Conservation (phyloP, 2,888 invertebrate genomes). For the Xestia xanthographa region DNA sequence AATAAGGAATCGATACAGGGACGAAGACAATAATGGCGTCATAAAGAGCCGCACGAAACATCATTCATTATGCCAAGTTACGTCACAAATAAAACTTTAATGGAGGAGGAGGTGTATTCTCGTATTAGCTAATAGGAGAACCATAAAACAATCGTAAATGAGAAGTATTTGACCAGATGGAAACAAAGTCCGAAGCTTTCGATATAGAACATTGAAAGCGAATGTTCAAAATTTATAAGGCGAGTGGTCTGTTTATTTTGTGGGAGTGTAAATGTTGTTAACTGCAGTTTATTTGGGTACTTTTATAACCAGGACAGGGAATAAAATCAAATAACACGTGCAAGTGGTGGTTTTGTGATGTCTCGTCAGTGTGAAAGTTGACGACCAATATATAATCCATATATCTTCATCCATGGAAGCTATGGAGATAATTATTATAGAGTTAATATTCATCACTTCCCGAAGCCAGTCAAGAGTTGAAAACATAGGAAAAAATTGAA, state of each 20-base stretch:
- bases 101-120: conserved; percentile 39
- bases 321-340: conserved; percentile 1
- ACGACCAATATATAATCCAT: neutral
- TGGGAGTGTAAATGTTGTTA: conserved; percentile 19
- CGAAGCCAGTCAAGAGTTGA: neutral
- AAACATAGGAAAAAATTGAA: neutral
- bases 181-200: conserved; percentile 11
- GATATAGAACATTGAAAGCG: conserved; percentile 11
- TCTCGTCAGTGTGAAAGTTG: neutral
- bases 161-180: conserved; percentile 54
- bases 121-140: conserved; percentile 58
- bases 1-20: conserved; percentile 54
- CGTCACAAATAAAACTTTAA: conserved; percentile 57
- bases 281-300: conserved; percentile 19
- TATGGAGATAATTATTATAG: neutral
- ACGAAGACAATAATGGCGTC: conserved; percentile 40
- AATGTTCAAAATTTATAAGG: conserved; percentile 16
- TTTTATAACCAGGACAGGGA: conserved; percentile 16
- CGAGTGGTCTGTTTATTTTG: conserved; percentile 20
- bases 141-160: conserved; percentile 65
- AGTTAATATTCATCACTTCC: neutral
- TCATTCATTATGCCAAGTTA: conserved; percentile 44
- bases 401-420: neutral
- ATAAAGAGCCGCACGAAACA: conserved; percentile 55
- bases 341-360: neutral